phyloP scores from a whole-genome alignment of 2,113 vertebrate genomes.

The Sinocyclocheilus rhinocerous region DNA sequence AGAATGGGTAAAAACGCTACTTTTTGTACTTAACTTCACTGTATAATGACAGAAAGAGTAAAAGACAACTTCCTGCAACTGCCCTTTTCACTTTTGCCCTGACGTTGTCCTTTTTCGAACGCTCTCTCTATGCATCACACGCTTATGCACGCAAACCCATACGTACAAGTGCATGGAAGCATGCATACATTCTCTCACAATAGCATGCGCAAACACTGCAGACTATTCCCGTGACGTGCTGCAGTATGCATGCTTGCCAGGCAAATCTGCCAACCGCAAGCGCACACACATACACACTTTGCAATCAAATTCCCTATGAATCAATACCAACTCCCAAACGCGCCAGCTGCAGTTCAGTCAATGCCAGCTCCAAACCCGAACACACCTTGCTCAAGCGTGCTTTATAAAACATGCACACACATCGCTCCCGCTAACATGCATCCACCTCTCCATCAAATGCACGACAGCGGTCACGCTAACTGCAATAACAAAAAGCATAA shows the following conservation, averaged over 20 bases:
- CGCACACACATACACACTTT: conserved; percentile 61
- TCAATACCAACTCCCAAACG: conserved; percentile 65
- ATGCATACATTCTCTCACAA: conserved; percentile 41
- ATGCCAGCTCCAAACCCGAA: conserved; percentile 55
- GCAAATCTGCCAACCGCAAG: conserved; percentile 59
- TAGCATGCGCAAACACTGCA: conserved; percentile 55
- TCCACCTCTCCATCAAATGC: background rate
- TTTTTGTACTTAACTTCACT: background rate
- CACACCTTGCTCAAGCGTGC: conserved; percentile 17
- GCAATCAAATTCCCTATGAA: conserved; percentile 70
- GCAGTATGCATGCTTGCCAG: conserved; percentile 63
- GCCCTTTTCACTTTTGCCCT: conserved; percentile 37
- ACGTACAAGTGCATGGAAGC: conserved; percentile 41
- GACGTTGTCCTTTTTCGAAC: background rate
- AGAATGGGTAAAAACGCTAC: background rate
- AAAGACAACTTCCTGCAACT: background rate
- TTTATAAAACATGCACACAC: background rate
- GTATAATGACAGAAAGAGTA: background rate
- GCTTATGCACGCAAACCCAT: conserved; percentile 45
- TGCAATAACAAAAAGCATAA: background rate
- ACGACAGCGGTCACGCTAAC: background rate
- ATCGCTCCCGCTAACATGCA: background rate
- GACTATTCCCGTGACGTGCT: conserved; percentile 57
- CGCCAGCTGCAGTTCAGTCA: conserved; percentile 70
- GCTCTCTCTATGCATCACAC: conserved; percentile 53